Evolutionary conservation across 2,888 invertebrate species (phyloP), one percentile per base, ranked within the genome.

Genomic region (Pycnomerus fuliginosus): DNA sequence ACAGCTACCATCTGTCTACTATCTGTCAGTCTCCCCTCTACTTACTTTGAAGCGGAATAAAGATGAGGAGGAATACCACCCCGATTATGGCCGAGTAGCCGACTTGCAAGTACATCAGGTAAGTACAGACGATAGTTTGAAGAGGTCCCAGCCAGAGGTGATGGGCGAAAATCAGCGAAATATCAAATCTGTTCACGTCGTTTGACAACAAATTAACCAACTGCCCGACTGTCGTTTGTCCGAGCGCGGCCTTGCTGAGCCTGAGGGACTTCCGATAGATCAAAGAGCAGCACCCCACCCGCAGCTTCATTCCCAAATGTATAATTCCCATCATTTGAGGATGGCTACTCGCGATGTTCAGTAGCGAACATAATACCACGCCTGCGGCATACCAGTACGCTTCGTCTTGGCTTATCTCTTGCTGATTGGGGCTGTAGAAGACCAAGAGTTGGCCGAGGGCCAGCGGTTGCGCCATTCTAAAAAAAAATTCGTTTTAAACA

Each of bases 141-240:
- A 92, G 65, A 0, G 93, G 93, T 0, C 88, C 89, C 13, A 91
- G 75, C 79, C 91, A 85, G 3, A 94, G 71, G 62, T 89, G 91
- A 68, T 91, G 87, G 12, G 90, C 72, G 66, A 90, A 90, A 35
- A 90, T 74, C 12, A 85, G 78, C 4, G 86, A 85, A 71, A 88
- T 79, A 69, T 94, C 93, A 70, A 94, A 91, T 44, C 92, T 81
- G 61, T 88, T 90, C 51, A 97, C 91, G 71, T 98, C 97, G 66
- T 96, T 98, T 1, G 96, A 93, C 43, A 98, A 75, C n/a, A 97
- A 79, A 69, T 96, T 96, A 16, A 96, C 92, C 47, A 84, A 78
- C 68, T 84, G 84, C 2, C 84, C 84, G 17, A 78, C 75, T 1
- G 90, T 89, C 4, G 90, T 90, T 62, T 86, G 80, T 1, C 84